Conservation (phyloP, 2,113 vertebrate species). For the Sylvia atricapilla region DNA sequence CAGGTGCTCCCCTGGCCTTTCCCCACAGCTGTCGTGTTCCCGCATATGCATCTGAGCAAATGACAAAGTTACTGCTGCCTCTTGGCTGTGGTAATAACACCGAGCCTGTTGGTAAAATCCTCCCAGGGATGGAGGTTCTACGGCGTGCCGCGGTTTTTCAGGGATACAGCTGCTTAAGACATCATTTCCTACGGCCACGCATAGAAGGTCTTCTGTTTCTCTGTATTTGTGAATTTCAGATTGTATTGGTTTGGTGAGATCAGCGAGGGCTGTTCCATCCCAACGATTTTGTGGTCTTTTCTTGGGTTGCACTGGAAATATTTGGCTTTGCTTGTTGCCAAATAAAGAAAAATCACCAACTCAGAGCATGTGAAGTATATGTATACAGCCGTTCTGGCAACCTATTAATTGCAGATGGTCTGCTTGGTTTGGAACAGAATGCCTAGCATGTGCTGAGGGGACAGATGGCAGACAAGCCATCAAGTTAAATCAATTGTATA, state of each 20-base stretch:
- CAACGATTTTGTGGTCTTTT: not conserved
- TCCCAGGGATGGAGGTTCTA: not conserved
- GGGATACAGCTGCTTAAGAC: not conserved
- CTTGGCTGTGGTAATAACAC: no score
- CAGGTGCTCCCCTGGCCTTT: not conserved
- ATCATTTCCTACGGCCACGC: rapidly evolving
- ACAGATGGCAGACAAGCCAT: slow-evolving; percentile 49
- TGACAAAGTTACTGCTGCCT: no score
- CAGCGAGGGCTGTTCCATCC: not conserved
- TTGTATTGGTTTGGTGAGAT: not conserved
- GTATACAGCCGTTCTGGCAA: slow-evolving; percentile 33
- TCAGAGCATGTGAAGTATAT: not conserved
- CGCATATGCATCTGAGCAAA: no score
- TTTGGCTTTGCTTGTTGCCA: slow-evolving; percentile 44
- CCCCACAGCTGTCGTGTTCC: rapidly evolving
- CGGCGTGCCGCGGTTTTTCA: not conserved
- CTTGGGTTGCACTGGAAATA: slow-evolving; percentile 17
- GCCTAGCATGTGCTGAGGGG: slow-evolving; percentile 1
- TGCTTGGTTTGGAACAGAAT: slow-evolving; percentile 43
- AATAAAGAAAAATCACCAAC: slow-evolving; percentile 28
- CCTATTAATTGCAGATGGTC: slow-evolving; percentile 52
- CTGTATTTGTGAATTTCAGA: not conserved
- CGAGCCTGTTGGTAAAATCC: no score
- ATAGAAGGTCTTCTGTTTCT: not conserved
- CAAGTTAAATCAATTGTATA: not conserved